Base-by-base conservation (phyloP, 2,113 vertebrate genomes). In the Gobiocypris rarus region DNA sequence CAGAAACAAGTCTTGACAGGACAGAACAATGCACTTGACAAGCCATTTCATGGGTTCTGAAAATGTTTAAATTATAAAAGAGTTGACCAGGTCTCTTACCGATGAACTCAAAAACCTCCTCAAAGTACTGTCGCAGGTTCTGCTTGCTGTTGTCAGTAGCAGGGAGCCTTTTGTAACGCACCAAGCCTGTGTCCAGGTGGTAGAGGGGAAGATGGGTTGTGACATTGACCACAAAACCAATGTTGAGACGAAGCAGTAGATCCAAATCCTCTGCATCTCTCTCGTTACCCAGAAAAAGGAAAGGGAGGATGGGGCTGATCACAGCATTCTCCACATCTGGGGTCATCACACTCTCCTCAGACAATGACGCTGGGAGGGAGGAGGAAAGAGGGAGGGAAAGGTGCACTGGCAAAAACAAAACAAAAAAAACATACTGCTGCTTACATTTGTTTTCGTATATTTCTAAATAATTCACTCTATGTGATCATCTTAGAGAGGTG, bases 91-190 rank as follows among this genome's bases (percentile, higher is more conserved):
- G 17, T 31, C 0, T 73, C 94, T 92, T 88, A 96, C 96, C 95
- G 54, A 96, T 96, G 83, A 96, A 96, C 87, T 96, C 96, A 85
- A 95, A 96, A 59, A 95, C 96, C 90, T 96, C 95, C 87, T 96
- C 96, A 50, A 96, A 96, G 89, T 96, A 96, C 82, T 96, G 96
- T 38, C 94, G 94, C 63, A 96, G 94, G 91, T 96, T 96, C 90
- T 96, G 96, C 88, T 95, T 96, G 94, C 93, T 95, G 92, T 94
- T 96, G 87, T 96, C 96, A 0, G 95, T 96, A 81, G 95, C 95
- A 0, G 95, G 96, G 48, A 96, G 91, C 70, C 96, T 86, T 89
- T 96, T 96, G 91, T 96, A 96, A 85, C 91, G 93, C 83, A 94
- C 89, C 28, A 94, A 90, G 15, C 95, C 95, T 0, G 91, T 92